A percentile compares a stretch with the other conserved stretches of the same genome.
Conservation (phyloP, 2,113 vertebrate genomes). For the Corythaixoides concolor region DNA sequence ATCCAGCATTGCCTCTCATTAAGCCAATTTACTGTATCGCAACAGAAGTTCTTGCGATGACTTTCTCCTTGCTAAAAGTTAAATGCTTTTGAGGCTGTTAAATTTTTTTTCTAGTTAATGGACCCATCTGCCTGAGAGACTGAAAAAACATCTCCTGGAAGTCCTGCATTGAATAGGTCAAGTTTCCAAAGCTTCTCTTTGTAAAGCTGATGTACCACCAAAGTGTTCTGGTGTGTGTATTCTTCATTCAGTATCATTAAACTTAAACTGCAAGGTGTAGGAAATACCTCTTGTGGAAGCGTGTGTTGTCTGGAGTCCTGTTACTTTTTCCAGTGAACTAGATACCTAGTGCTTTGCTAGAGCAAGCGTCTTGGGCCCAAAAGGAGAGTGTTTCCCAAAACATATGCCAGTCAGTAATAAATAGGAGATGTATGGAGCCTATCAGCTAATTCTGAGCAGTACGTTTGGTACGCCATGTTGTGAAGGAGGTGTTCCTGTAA, state of each 20-base stretch:
- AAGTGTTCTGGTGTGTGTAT: fast-evolving
- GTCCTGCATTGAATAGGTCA: background rate
- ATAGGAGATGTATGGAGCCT: background rate
- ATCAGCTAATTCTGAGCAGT: background rate
- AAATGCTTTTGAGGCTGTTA: background rate
- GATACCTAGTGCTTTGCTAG: background rate
- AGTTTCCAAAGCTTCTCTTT: background rate
- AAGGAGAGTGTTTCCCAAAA: background rate
- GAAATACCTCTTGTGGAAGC: background rate
- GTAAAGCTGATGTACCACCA: background rate
- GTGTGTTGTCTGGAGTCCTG: background rate
- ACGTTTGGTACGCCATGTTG: fast-evolving
- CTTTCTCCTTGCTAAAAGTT: background rate
- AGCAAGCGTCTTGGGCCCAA: background rate
- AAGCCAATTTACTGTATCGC: background rate
- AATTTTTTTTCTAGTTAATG: background rate
- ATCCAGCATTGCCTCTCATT: background rate
- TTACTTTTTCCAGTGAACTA: background rate
- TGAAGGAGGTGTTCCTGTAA: background rate
- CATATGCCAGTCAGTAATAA: background rate
- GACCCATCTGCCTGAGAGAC: background rate
- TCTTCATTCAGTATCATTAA: background rate
- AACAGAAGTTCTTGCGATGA: background rate
- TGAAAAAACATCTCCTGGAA: background rate
- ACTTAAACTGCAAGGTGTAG: background rate